Evolutionary conservation across 2,888 invertebrate species (phyloP).

Genomic region (Sthenelais limicola): DNA sequence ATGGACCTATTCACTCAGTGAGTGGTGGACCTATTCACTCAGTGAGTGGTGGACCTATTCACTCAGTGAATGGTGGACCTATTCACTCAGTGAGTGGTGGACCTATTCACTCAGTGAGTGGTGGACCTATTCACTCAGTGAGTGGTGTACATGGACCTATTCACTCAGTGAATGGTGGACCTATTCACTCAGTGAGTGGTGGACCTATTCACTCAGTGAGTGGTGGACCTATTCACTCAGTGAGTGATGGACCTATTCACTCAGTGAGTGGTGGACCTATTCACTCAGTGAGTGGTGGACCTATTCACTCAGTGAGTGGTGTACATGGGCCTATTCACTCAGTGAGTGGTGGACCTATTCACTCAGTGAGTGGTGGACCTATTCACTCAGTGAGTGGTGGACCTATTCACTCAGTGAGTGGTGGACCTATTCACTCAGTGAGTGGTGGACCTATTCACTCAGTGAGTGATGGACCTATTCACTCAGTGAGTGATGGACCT

Average conservation of each 20-base stretch:
- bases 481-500: background rate
- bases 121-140: background rate
- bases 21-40: background rate
- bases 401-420: background rate
- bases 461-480: background rate
- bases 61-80: no score
- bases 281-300: background rate
- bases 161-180: background rate
- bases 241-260: background rate
- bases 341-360: background rate
- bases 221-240: background rate
- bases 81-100: background rate
- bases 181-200: background rate
- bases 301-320: background rate
- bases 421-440: no score
- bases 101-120: background rate
- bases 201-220: background rate
- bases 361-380: background rate
- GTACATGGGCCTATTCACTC: background rate
- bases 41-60: background rate
- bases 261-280: background rate
- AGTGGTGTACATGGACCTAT: background rate
- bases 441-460: no score
- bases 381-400: background rate
- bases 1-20: background rate